A percentile compares a stretch with the other conserved stretches of the same genome.
Evolutionary conservation across 2,113 vertebrate genomes (phyloP).

Genomic region (Pachypanchax playfairii): DNA sequence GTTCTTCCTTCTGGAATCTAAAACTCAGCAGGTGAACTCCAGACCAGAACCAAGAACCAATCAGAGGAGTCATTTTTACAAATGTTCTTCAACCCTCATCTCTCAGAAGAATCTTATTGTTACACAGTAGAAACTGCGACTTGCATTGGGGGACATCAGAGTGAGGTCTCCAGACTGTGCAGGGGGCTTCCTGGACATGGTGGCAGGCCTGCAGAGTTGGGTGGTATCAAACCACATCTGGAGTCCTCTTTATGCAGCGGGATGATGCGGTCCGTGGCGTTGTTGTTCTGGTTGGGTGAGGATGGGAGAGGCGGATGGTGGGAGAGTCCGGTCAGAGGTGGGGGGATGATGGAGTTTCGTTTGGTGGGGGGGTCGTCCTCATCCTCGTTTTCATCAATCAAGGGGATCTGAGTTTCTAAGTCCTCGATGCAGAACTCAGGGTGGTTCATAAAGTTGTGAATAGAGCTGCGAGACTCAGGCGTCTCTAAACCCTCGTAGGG

Average conservation of each 20-base stretch:
- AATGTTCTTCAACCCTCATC: constrained; percentile 7
- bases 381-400: constrained; percentile 93
- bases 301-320: constrained; percentile 51
- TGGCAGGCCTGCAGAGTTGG: constrained; percentile 74
- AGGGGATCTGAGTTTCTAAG: constrained; percentile 91
- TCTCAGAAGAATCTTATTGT: constrained; percentile 10
- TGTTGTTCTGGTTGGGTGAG: constrained; percentile 90
- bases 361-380: constrained; percentile 94
- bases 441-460: constrained; percentile 98
- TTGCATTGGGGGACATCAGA: constrained; percentile 76
- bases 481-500: constrained; percentile 93
- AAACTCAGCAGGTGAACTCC: constrained; percentile 28
- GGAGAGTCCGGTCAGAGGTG: constrained; percentile 72
- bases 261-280: constrained; percentile 85
- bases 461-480: constrained; percentile 94
- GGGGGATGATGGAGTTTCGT: constrained; percentile 82
- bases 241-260: constrained; percentile 86
- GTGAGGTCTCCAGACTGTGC: constrained; percentile 98
- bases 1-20: constrained; percentile 20
- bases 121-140: constrained; percentile 2
- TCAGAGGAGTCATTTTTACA: constrained; percentile 34
- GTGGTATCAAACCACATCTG: constrained; percentile 77
- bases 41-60: too few species aligned
- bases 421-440: constrained; percentile 97
- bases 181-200: constrained; percentile 94